phyloP scores from a whole-genome alignment of 2,113 vertebrate genomes.

The Neoarius graeffei region DNA sequence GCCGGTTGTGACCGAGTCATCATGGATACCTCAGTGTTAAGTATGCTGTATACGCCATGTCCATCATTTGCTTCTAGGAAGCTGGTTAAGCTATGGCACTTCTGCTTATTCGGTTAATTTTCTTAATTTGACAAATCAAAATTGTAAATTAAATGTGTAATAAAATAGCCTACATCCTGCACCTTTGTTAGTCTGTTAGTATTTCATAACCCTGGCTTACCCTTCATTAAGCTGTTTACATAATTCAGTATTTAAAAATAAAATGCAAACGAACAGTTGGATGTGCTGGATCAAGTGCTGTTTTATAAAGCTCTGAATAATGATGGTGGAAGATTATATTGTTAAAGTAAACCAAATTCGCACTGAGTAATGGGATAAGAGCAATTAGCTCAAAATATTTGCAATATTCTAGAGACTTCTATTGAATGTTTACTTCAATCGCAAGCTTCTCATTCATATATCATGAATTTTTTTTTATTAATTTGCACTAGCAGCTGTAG shows the following conservation, averaged over 20 bases:
- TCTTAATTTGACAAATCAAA: background rate
- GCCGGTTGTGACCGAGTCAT: no score
- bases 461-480: no score
- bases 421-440: background rate
- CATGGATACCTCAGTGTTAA: background rate
- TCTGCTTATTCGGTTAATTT: background rate
- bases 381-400: background rate
- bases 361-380: no score
- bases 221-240: background rate
- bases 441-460: background rate
- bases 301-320: no score
- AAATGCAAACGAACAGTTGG: no score
- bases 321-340: no score
- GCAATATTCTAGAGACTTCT: background rate
- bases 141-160: background rate
- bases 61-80: background rate
- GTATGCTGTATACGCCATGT: background rate
- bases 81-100: background rate
- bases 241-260: background rate
- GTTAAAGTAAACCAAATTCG: no score
- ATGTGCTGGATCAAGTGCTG: no score
- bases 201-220: background rate
- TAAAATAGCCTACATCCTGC: no score
- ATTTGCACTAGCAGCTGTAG: no score
- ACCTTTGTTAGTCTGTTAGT: background rate